These are phyloP conservation scores for Pteruthius melanotis DNA, from an alignment of 2,113 vertebrate species.

Conservation along the genomic window DNA sequence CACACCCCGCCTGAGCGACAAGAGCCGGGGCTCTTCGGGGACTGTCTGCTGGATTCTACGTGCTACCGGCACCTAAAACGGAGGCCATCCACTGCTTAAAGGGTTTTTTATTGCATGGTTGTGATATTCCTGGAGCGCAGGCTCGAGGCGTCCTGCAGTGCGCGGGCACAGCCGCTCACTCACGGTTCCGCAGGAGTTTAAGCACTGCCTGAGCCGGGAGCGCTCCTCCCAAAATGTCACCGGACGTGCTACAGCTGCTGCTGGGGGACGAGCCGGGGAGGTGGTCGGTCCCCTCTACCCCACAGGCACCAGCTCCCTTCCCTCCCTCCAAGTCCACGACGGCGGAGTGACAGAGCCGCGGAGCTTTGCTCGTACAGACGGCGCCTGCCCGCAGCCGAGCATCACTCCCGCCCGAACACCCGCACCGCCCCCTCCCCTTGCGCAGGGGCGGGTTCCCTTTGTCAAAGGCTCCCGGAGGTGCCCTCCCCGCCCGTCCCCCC, in stretches of 20 bases:
- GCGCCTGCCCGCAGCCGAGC: neutral
- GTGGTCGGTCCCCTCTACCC: neutral
- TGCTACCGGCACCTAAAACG: fast-evolving
- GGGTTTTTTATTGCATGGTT: neutral
- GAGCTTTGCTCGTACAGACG: fast-evolving
- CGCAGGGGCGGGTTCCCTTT: neutral
- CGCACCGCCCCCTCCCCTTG: too few species aligned
- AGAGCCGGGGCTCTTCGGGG: neutral
- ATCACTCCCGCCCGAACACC: fast-evolving
- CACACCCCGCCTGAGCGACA: neutral
- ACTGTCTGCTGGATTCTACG: fast-evolving
- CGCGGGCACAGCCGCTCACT: neutral
- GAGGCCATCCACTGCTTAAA: neutral
- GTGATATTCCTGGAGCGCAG: neutral
- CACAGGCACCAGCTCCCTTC: neutral
- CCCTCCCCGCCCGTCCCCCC: neutral
- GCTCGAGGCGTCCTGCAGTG: neutral
- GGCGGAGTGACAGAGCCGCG: neutral
- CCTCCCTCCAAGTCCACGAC: too few species aligned
- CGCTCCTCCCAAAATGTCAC: neutral
- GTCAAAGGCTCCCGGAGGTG: neutral
- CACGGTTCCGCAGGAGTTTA: fast-evolving
- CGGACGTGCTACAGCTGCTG: neutral
- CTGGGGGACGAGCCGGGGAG: neutral
- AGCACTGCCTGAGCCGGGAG: neutral